Percentiles rank a stretch among this genome's conserved stretches.
Evolutionary conservation across 2,888 invertebrate species (phyloP).

Genomic region (Romanomermis culicivorax): DNA sequence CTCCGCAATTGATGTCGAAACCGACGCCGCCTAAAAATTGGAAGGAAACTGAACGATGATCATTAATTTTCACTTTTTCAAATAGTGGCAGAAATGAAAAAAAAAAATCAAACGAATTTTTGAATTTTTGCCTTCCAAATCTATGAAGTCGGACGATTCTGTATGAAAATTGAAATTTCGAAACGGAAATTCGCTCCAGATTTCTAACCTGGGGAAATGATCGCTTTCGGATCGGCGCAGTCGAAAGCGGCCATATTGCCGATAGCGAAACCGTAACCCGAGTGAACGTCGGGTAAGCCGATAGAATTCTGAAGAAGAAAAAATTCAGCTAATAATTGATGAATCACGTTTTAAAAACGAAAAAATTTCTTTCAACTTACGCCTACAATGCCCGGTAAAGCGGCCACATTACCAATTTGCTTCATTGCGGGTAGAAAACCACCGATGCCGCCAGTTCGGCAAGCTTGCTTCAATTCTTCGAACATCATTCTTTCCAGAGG

Average conservation of each 20-base stretch:
- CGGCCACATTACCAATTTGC: constrained; percentile 96
- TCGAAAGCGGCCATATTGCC: constrained; percentile 99
- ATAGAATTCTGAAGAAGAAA: constrained; percentile 43
- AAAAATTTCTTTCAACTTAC: constrained; percentile 18
- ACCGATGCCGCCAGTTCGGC: constrained; percentile 59
- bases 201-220: constrained; percentile 66
- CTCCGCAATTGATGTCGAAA: constrained; percentile 97
- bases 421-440: constrained; percentile 95
- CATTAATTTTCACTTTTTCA: background rate
- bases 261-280: constrained; percentile 98
- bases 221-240: constrained; percentile 63
- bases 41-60: constrained; percentile 4
- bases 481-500: constrained; percentile 82
- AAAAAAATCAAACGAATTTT: too few species aligned
- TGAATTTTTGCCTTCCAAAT: too few species aligned
- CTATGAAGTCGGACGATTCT: too few species aligned
- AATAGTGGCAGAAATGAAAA: too few species aligned
- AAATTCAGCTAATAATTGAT: too few species aligned
- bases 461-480: constrained; percentile 74
- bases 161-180: too few species aligned
- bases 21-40: constrained; percentile 56
- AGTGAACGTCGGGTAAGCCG: constrained; percentile 86
- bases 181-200: too few species aligned
- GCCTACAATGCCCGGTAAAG: constrained; percentile 85
- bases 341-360: background rate